Evolutionary conservation across 2,797 vertebrate species (phyloP).

Genomic region (Oreonectes daqikongensis): DNA sequence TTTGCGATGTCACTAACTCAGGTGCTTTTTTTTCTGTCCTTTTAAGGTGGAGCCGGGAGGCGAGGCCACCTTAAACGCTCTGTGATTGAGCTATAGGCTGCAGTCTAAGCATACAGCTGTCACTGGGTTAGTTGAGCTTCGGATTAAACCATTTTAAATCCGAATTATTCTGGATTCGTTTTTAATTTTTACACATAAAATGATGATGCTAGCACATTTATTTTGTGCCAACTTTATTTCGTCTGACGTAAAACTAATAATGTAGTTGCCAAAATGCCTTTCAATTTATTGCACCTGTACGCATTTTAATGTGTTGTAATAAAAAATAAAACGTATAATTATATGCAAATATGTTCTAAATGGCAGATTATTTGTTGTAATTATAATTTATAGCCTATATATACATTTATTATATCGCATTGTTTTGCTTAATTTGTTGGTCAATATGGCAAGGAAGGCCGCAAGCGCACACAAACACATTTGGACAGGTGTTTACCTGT

Average conservation of each 20-base stretch:
- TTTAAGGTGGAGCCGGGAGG: slow-evolving; percentile 64
- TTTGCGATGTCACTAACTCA: slow-evolving; percentile 64
- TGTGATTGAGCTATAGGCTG: slow-evolving; percentile 49
- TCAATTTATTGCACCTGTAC: too few relatives aligned
- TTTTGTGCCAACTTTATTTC: too few relatives aligned
- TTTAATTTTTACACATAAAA: slow-evolving; percentile 52
- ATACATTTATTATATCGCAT: too few relatives aligned
- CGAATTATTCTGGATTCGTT: slow-evolving; percentile 65
- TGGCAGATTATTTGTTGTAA: too few relatives aligned
- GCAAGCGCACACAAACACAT: slow-evolving; percentile 16
- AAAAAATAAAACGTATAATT: too few relatives aligned
- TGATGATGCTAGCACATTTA: background rate
- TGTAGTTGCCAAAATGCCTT: too few relatives aligned
- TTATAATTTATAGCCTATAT: too few relatives aligned
- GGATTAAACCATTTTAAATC: slow-evolving; percentile 72
- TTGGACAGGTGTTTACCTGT: slow-evolving; percentile 61
- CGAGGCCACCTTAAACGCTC: slow-evolving; percentile 60
- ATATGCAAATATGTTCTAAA: too few relatives aligned
- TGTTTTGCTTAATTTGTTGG: background rate
- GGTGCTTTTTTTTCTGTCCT: slow-evolving; percentile 47
- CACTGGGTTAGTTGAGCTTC: slow-evolving; percentile 68
- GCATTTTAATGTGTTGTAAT: too few relatives aligned
- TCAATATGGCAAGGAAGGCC: background rate
- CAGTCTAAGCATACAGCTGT: slow-evolving; percentile 63
- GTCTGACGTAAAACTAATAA: background rate